phyloP scores from a whole-genome alignment of 2,113 vertebrate species.

The Aviceda subcristata region DNA sequence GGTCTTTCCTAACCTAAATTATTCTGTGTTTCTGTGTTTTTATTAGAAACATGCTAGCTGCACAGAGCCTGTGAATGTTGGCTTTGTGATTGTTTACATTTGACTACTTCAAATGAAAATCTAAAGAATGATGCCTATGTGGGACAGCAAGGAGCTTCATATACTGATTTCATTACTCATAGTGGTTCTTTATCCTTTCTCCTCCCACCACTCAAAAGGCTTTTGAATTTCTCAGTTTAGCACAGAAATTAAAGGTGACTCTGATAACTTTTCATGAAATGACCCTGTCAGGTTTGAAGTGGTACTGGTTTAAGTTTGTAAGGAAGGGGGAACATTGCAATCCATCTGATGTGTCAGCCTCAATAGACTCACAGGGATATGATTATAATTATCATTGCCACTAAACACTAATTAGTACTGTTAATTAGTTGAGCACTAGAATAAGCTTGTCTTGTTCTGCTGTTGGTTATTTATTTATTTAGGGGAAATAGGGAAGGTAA shows the following conservation, averaged over 20 bases:
- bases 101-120: background rate
- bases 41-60: background rate
- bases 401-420: conserved; percentile 52
- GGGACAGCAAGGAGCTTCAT: background rate
- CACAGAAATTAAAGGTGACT: background rate
- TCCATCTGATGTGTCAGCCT: conserved; percentile 12
- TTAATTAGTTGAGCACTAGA: conserved; percentile 58
- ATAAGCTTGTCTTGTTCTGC: background rate
- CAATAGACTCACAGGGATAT: background rate
- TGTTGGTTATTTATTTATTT: conserved; percentile 37
- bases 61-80: background rate
- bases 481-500: background rate
- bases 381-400: conserved; percentile 46
- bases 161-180: background rate
- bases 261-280: conserved; percentile 35
- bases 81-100: background rate
- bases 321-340: background rate
- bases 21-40: background rate
- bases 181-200: conserved; percentile 12
- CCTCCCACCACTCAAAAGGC: background rate
- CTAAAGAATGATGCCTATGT: background rate
- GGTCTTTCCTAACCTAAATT: background rate
- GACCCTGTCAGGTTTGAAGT: background rate
- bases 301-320: conserved; percentile 9
- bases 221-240: conserved; percentile 21